These are phyloP conservation scores for Ephydatia muelleri DNA, from an alignment of 37 sponge, comb jelly and placozoan species.

Conservation along the genomic window DNA sequence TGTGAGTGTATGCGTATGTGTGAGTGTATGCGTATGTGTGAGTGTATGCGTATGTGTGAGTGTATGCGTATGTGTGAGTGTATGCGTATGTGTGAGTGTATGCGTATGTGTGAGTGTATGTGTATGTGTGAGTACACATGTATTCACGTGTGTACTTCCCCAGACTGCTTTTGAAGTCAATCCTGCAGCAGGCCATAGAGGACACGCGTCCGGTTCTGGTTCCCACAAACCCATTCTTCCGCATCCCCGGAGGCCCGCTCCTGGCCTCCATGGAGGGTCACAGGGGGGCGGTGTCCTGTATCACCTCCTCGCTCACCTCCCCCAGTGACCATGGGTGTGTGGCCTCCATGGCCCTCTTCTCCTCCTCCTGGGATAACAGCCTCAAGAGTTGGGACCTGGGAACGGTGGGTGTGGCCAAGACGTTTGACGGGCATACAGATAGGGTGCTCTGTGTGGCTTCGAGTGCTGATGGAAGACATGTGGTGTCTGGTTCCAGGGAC, in stretches of 20 bases:
- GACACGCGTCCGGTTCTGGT: conserved; percentile 18
- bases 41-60: background rate
- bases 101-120: background rate
- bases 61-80: background rate
- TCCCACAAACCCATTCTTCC: conserved; percentile 25
- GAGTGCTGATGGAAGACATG: conserved; percentile 43
- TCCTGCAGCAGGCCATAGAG: conserved; percentile 22
- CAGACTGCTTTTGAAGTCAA: conserved; percentile 27
- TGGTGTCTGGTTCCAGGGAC: conserved; percentile 70
- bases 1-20: background rate
- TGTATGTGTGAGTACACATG: background rate
- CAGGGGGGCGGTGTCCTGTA: conserved; percentile 42
- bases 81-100: background rate
- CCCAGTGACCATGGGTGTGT: background rate
- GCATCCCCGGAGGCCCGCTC: conserved; percentile 66
- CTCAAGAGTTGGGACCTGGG: conserved; percentile 72
- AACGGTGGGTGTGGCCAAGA: conserved; percentile 55
- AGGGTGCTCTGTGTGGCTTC: conserved; percentile 59
- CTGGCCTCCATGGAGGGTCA: conserved; percentile 76
- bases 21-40: background rate
- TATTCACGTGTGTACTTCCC: background rate
- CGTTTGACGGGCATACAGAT: conserved; percentile 68
- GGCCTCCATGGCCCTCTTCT: conserved; percentile 21
- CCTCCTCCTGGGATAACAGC: conserved; percentile 69
- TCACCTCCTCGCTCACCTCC: conserved; percentile 4